Percentiles rank a stretch among this genome's conserved stretches.
These are phyloP conservation scores for Platyrinchus mystaceus DNA, from an alignment of 2,797 vertebrate genomes.

Conservation along the genomic window DNA sequence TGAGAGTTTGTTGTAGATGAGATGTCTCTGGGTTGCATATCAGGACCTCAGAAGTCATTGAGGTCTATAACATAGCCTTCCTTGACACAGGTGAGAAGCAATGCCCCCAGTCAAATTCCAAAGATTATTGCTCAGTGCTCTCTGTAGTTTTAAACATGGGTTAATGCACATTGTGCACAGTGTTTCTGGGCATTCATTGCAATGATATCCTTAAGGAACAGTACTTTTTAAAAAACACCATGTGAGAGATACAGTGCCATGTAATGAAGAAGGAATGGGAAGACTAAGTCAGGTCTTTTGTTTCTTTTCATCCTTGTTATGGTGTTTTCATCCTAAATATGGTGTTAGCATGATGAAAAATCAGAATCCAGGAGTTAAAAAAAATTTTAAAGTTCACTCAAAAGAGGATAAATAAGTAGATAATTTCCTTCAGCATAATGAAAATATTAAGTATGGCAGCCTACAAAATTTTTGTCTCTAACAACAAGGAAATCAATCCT, in stretches of 20 bases:
- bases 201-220: neutral
- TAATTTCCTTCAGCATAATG: neutral
- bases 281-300: neutral
- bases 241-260: neutral
- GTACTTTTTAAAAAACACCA: neutral
- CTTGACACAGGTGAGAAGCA: rapidly evolving
- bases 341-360: neutral
- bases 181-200: neutral
- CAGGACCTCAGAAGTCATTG: neutral
- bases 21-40: too few relatives aligned
- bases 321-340: neutral
- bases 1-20: neutral
- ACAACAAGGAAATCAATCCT: neutral
- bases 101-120: neutral
- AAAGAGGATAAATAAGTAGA: neutral
- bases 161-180: neutral
- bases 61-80: neutral
- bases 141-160: neutral
- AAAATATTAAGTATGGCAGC: neutral
- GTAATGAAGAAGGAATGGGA: neutral
- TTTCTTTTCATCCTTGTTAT: neutral
- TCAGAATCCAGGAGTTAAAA: neutral
- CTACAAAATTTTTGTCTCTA: neutral
- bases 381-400: neutral
- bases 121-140: neutral